Conservation (phyloP, 2,113 vertebrate genomes). For the Setophaga coronata region DNA sequence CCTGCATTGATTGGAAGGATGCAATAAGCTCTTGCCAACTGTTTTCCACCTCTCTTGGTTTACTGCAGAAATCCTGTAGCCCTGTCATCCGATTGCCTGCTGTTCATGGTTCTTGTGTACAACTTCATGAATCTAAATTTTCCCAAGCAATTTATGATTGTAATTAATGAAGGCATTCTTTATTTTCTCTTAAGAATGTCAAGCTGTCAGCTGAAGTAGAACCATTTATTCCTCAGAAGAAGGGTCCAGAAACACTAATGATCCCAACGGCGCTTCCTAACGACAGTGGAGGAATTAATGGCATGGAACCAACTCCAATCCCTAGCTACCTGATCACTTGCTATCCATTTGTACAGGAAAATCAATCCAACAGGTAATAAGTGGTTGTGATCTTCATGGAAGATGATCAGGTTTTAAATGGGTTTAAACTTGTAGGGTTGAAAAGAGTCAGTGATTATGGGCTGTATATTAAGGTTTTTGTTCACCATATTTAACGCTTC, state of each 20-base stretch:
- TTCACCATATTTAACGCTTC: neutral
- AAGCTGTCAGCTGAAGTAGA: constrained; percentile 98
- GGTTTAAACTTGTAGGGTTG: neutral
- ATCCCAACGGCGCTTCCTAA: constrained; percentile 89
- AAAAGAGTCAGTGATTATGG: neutral
- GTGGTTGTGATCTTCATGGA: neutral
- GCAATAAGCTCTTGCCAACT: neutral
- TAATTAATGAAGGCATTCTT: neutral
- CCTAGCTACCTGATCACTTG: constrained; percentile 98
- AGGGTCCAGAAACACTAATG: constrained; percentile 87
- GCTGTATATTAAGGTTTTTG: neutral
- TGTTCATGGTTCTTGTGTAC: neutral
- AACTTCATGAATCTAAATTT: neutral
- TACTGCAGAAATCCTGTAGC: neutral
- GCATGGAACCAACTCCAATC: constrained; percentile 90
- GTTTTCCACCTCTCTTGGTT: neutral
- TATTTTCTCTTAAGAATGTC: constrained; percentile 83
- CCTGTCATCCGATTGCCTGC: neutral
- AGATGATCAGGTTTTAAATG: neutral
- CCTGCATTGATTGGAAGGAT: neutral
- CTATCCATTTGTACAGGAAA: constrained; percentile 98
- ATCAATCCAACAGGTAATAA: constrained; percentile 92
- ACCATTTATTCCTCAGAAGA: constrained; percentile 97
- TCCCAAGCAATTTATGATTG: neutral
- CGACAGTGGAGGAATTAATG: constrained; percentile 80